A percentile compares a stretch with the other conserved stretches of the same genome.
Evolutionary conservation across 1,140 invertebrate species (phyloP).

Genomic region (Eciton burchellii): DNA sequence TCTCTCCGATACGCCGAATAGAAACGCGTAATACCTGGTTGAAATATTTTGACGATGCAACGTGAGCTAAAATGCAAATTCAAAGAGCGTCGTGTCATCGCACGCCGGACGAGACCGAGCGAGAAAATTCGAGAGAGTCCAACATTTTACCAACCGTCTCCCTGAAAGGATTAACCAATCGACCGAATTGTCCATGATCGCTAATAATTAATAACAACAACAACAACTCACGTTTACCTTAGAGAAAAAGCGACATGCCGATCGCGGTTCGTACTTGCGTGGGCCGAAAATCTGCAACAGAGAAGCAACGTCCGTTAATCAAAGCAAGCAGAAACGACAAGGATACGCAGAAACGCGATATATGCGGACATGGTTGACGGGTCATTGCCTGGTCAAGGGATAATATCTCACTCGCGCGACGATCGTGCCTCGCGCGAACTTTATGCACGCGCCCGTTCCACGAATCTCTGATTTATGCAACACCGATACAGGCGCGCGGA

Average conservation of each 20-base stretch:
- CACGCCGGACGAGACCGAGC: no score
- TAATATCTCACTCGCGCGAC: slow-evolving; percentile 35
- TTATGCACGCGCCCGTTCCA: slow-evolving; percentile 16
- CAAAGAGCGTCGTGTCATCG: no score
- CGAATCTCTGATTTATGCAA: slow-evolving; percentile 62
- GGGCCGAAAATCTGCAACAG: slow-evolving; percentile 80
- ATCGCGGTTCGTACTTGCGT: slow-evolving; percentile 72
- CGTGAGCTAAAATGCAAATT: no score
- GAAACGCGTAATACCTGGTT: no score
- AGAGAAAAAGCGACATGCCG: slow-evolving; percentile 78
- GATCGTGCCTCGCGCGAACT: slow-evolving; percentile 43
- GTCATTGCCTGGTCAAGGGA: slow-evolving; percentile 20
- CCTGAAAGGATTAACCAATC: neutral
- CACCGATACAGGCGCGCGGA: slow-evolving; percentile 23
- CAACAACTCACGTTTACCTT: slow-evolving; percentile 70
- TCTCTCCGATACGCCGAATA: neutral
- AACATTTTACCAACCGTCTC: neutral
- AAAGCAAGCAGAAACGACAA: slow-evolving; percentile 22
- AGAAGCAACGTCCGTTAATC: slow-evolving; percentile 37
- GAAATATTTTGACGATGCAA: no score
- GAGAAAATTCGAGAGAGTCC: no score
- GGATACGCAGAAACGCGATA: slow-evolving; percentile 1
- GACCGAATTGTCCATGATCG: no score
- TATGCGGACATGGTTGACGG: neutral
- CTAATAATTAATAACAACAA: neutral